Evolutionary conservation across 2,888 invertebrate species (phyloP).

Genomic region (Galerucella nymphaeae): DNA sequence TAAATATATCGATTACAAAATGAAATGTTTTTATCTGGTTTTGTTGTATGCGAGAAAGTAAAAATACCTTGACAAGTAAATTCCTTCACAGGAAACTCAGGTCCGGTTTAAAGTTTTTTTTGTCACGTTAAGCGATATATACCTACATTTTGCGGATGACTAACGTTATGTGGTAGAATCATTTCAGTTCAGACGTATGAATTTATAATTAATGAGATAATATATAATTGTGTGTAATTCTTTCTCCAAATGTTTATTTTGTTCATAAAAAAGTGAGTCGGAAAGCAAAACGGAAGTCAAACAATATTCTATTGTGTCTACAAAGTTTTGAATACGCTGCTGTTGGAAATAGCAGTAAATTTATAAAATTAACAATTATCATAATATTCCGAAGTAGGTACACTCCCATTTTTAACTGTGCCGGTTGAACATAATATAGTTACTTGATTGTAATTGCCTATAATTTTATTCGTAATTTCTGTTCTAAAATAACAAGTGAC

Average conservation of each 20-base stretch:
- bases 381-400: background rate
- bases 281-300: too few species aligned
- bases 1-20: slow-evolving; percentile 3
- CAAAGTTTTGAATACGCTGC: background rate
- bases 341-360: background rate
- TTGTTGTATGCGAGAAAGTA: slow-evolving; percentile 8
- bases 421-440: background rate
- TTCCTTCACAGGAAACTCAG: background rate
- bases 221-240: background rate
- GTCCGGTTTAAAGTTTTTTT: slow-evolving; percentile 7
- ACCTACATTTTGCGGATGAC: background rate
- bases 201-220: background rate
- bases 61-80: slow-evolving; percentile 15
- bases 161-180: background rate
- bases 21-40: slow-evolving; percentile 5
- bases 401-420: background rate
- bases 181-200: background rate
- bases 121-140: background rate
- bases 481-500: background rate
- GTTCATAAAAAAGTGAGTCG: too few species aligned
- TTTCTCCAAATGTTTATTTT: too few species aligned
- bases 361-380: slow-evolving; percentile 4
- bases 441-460: background rate
- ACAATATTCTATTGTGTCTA: too few species aligned
- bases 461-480: background rate